phyloP scores from a whole-genome alignment of 2,113 vertebrate species.

The Manacus vitellinus region DNA sequence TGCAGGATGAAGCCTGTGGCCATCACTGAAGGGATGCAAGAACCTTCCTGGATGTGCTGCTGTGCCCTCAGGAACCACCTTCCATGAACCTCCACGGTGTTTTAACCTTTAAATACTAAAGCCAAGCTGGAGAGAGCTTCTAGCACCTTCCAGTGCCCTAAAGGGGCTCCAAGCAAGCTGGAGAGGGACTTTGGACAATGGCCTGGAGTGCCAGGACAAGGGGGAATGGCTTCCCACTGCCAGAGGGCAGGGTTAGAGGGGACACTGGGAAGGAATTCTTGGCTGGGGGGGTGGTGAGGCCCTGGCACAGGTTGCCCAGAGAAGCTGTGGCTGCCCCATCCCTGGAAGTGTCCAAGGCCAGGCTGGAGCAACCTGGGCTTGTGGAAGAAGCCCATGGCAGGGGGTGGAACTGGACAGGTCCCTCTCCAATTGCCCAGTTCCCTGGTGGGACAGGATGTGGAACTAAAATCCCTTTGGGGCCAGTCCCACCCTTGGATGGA shows the following conservation, averaged over 20 bases:
- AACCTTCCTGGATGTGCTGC: rapidly evolving
- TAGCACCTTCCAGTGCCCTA: background rate
- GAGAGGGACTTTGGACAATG: background rate
- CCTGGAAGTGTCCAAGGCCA: background rate
- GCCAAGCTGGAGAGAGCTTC: background rate
- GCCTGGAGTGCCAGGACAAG: background rate
- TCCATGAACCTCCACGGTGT: rapidly evolving
- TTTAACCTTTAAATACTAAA: background rate
- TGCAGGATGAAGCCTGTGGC: background rate
- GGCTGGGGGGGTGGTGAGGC: background rate
- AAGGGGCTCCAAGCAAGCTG: background rate
- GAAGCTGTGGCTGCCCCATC: background rate
- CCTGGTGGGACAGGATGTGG: background rate
- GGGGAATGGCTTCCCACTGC: background rate
- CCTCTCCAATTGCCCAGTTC: background rate
- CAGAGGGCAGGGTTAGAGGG: background rate
- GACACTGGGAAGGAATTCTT: background rate
- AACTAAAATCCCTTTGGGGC: background rate
- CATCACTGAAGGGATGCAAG: rapidly evolving
- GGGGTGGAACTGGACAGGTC: background rate
- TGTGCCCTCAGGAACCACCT: background rate
- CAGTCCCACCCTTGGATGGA: rapidly evolving
- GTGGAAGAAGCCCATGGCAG: background rate
- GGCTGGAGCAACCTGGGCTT: background rate
- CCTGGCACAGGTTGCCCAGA: background rate